These are phyloP conservation scores for Gymnothorax reevesii DNA, from an alignment of 2,797 vertebrate genomes.

Conservation along the genomic window DNA sequence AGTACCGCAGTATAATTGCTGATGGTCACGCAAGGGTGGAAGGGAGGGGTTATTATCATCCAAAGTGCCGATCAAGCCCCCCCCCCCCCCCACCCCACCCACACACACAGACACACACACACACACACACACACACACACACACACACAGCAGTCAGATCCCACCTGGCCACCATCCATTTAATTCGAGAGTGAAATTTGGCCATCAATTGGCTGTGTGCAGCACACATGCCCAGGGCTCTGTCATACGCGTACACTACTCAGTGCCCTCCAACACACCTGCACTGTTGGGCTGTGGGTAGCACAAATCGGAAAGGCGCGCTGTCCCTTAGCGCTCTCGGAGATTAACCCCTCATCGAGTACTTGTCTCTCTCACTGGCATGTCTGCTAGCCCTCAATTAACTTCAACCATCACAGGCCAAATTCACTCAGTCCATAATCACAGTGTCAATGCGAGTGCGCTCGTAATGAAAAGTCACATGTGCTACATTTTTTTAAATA, in stretches of 20 bases:
- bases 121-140: no score
- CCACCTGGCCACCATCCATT: no score
- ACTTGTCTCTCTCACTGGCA: background rate
- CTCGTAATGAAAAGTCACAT: background rate
- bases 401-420: no score
- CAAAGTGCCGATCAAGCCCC: background rate
- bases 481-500: no score
- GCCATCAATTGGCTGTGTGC: no score
- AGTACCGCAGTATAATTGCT: slow-evolving; percentile 16
- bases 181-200: no score
- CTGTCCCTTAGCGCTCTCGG: background rate
- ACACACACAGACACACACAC: background rate
- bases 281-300: background rate
- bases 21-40: slow-evolving; percentile 31
- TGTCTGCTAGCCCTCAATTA: background rate
- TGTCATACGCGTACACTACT: no score
- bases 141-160: no score
- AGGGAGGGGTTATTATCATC: background rate
- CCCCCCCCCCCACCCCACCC: background rate
- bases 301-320: background rate
- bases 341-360: slow-evolving; percentile 23
- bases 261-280: no score
- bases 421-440: background rate
- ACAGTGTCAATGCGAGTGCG: background rate
- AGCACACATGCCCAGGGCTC: no score